Conservation (phyloP, 2,797 vertebrate genomes). For the Podarcis lilfordi region DNA sequence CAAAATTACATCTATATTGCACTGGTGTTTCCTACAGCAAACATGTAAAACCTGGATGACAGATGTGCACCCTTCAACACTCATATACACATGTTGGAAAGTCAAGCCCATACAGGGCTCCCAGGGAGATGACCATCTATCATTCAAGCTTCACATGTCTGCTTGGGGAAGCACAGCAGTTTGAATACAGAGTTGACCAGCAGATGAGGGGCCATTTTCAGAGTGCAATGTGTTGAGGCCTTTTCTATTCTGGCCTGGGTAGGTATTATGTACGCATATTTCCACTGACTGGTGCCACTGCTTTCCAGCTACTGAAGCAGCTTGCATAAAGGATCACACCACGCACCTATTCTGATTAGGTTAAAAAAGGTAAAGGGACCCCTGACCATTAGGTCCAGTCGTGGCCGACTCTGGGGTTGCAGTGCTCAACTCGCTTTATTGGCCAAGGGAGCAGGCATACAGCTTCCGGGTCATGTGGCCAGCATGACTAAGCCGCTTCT, state of each 20-base stretch:
- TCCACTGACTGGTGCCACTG: not conserved
- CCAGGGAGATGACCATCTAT: not conserved
- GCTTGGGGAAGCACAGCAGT: not conserved
- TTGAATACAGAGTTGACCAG: not conserved
- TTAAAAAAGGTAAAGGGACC: no score
- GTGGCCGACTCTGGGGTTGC: no score
- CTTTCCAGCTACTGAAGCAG: not conserved
- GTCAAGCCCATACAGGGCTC: not conserved
- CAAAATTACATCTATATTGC: not conserved
- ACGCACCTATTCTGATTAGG: not conserved
- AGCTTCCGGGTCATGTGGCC: no score
- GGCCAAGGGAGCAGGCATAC: no score
- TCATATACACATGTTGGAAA: not conserved
- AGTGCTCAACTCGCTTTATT: no score
- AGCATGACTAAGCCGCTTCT: no score
- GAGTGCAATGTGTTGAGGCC: no score
- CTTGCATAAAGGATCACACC: not conserved
- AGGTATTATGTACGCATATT: not conserved
- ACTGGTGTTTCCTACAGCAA: not conserved
- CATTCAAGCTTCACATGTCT: not conserved
- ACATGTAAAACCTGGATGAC: not conserved
- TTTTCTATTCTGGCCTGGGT: not conserved
- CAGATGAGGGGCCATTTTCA: not conserved
- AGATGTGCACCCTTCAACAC: not conserved
- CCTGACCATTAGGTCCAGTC: no score